A percentile compares a stretch with the other conserved stretches of the same genome.
phyloP scores from a whole-genome alignment of 2,888 invertebrate genomes.

The Synergus itoensis region DNA sequence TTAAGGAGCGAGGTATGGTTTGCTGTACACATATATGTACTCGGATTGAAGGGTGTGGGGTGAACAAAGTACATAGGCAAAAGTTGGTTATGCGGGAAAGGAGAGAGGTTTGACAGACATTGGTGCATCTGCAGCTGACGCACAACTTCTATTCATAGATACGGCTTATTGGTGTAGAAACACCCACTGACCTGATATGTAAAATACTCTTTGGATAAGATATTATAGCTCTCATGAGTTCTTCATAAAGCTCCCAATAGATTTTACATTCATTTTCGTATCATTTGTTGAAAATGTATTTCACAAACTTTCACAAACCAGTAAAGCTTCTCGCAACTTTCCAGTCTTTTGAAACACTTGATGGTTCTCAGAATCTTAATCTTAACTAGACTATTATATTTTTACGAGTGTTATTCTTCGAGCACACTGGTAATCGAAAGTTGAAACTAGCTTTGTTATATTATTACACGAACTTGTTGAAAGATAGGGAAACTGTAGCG shows the following conservation, averaged over 20 bases:
- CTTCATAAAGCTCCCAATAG: neutral
- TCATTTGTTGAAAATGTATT: neutral
- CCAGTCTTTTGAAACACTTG: conserved; percentile 2
- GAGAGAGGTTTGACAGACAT: conserved; percentile 46
- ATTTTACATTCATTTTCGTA: neutral
- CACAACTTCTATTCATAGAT: conserved; percentile 61
- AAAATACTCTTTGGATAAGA: neutral
- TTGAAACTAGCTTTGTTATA: conserved; percentile 58
- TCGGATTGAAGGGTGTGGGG: conserved; percentile 42
- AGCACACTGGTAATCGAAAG: conserved; percentile 44
- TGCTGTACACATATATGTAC: neutral
- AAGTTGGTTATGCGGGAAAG: conserved; percentile 43
- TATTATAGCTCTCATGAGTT: neutral
- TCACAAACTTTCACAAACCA: too few species aligned
- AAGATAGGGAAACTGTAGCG: neutral
- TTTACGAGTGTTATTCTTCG: conserved; percentile 37
- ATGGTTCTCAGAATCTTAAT: conserved; percentile 18
- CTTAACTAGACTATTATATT: neutral
- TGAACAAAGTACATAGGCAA: conserved; percentile 12
- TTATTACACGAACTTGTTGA: conserved; percentile 56
- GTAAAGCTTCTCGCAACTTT: neutral
- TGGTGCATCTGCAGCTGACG: conserved; percentile 55
- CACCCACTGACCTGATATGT: conserved; percentile 55
- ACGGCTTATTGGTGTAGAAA: conserved; percentile 56
- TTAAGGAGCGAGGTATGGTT: conserved; percentile 41